These are phyloP conservation scores for Drosophila merina DNA, from an alignment of 2,888 invertebrate species.

Conservation along the genomic window DNA sequence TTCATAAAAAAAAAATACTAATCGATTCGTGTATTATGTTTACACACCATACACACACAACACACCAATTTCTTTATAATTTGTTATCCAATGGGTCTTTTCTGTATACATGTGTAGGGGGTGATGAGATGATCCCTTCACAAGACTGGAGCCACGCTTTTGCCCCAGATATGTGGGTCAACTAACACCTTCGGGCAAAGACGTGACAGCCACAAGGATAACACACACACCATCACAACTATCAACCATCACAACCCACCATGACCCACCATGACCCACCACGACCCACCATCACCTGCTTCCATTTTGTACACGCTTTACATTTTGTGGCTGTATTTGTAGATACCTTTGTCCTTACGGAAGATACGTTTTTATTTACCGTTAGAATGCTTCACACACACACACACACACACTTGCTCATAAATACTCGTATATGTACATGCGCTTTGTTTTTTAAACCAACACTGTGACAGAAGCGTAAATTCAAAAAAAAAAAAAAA, in stretches of 20 bases:
- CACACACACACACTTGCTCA: conserved; percentile 16
- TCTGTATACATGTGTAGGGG: conserved; percentile 25
- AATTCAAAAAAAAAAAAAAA: conserved; percentile 27
- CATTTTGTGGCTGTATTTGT: conserved; percentile 47
- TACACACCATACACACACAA: conserved; percentile 43
- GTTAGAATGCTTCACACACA: conserved; percentile 38
- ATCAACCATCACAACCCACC: no score
- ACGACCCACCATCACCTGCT: conserved; percentile 20
- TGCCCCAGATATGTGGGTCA: conserved; percentile 7
- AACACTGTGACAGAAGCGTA: conserved; percentile 12
- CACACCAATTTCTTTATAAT: conserved; percentile 33
- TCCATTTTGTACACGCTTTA: conserved; percentile 34
- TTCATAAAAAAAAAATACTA: conserved; percentile 66
- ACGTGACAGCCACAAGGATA: conserved; percentile 2
- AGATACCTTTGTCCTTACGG: conserved; percentile 31
- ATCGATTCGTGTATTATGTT: conserved; percentile 80
- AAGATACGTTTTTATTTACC: conserved; percentile 21
- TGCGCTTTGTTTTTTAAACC: conserved; percentile 45
- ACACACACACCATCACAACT: no score
- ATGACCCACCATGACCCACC: neutral
- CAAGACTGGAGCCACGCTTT: conserved; percentile 6
- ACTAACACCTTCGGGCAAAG: conserved; percentile 17
- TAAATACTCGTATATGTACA: conserved; percentile 1
- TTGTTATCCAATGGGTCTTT: conserved; percentile 40
- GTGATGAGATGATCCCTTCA: neutral